Base-by-base conservation (phyloP, 1,140 invertebrate species). In the Pectinophora gossypiella region DNA sequence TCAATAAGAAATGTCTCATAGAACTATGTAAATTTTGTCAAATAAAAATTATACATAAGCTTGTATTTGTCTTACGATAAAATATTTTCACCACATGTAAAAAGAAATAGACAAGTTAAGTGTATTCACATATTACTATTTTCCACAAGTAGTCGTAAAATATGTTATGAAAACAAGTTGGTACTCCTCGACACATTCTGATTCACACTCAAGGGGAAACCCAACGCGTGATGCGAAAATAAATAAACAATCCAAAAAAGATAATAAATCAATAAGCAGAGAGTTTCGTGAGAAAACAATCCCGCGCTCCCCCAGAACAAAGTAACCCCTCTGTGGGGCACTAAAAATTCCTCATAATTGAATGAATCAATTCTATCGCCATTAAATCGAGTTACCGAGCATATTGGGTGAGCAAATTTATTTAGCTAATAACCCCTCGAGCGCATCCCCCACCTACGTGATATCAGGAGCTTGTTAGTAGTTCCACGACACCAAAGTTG, bases 331-430 rank as follows among this genome's bases (percentile, higher is more conserved):
- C 76, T 53, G 59, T 67, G 66, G 79, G 78, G 78, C 76, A 84
- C 80, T 87, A 87, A 87, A 87, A 87, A 87, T 87, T 85, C 84
- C 81, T 83, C 78, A 68, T 87, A 87, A 87, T 87, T 87, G 81
- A 87, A 87, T 87, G 81, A 87, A 85, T 87, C 84, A 83, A 85
- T 87, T 85, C 84, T 79, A 84, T 84, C 72, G 78, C 81, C 77
- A 87, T 87, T 87, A 87, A 87, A 87, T 87, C 80, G 80, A 87
- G 78, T 87, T 85, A 87, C 78, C 69, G 70, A 84, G 80, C 84
- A 87, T 87, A 87, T 87, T 87, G 84, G 78, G 75, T 74, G 84
- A 76, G 76, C 81, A 82, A 87, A 87, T 87, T 87, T 87, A 87
- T 87, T 87, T 87, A 87, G 73, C 78, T 85, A 87, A 87, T 85